Base-by-base conservation (phyloP, 2,888 invertebrate genomes). In the Eurytoma californica region DNA sequence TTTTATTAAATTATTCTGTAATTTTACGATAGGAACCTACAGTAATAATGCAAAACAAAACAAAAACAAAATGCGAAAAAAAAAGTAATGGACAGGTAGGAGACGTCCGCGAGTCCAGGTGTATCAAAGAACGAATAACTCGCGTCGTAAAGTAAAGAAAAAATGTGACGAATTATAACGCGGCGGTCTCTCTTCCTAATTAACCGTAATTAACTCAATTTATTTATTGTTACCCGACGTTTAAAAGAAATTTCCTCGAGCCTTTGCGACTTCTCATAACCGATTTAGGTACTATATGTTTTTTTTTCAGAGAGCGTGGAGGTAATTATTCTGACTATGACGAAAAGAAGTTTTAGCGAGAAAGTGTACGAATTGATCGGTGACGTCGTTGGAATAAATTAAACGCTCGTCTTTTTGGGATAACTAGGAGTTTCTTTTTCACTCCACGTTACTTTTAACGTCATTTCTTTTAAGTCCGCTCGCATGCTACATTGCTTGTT, bases 1-100 rank as follows among this genome's bases (percentile, higher is more conserved):
- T 87, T 89, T 86, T 86, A 89, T 86, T 89, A 88, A 90, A 88
- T 90, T 89, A 88, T 89, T 88, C 82, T 85, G 84, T 85, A 84
- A 85, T 82, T 85, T 82, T 85, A 82, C 82, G 82, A 83, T 85
- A 86, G 86, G 79, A 81, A 83, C 68, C 51, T 72, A 77, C 76
- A 77, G 73, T 80, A 77, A 80, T 76, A 80, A 80, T 80, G 53
- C 61, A 60, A 79, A 66, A 72, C 61, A 60, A 79, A 66, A 72
- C n/a, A 49, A 68, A 68, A 72, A 47, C 9, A 72, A 66, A 72
- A 60, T 16, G 28, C 61, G 63, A 63, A 67, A 66, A 66, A 75
- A 68, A 51, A 63, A 16, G n/a, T n/a, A 68, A 68, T 58, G 58
- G 66, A 77, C 77, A 72, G n/a, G 66, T 49, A 66, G 53, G 16